phyloP scores from a whole-genome alignment of 1,140 invertebrate genomes.

The Drosophila teissieri region DNA sequence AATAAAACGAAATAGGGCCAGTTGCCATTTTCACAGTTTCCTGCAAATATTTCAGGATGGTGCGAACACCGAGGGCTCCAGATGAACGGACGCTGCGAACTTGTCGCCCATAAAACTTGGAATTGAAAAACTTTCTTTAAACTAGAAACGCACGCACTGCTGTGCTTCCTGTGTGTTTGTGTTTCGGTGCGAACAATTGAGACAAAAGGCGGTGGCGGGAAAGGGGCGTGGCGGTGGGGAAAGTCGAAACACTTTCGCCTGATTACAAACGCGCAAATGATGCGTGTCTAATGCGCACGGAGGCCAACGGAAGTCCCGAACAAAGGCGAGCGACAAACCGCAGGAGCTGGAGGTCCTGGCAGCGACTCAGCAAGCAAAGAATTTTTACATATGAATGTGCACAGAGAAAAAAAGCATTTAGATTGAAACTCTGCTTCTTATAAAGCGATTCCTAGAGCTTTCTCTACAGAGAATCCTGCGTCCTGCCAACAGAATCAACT shows the following conservation, averaged over 20 bases:
- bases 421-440: too few species aligned
- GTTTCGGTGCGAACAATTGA: slow-evolving; percentile 7
- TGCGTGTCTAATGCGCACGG: slow-evolving; percentile 77
- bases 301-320: slow-evolving; percentile 26
- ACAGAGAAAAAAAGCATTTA: slow-evolving; percentile 5
- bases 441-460: too few species aligned
- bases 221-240: slow-evolving; percentile 18
- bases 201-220: slow-evolving; percentile 44
- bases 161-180: slow-evolving; percentile 15
- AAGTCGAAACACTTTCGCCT: slow-evolving; percentile 79
- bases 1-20: slow-evolving; percentile 75
- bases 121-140: slow-evolving; percentile 81
- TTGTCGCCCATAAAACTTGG: slow-evolving; percentile 80
- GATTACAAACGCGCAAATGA: slow-evolving; percentile 82
- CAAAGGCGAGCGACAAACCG: slow-evolving; percentile 44
- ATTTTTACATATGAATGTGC: slow-evolving; percentile 50
- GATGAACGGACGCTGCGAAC: slow-evolving; percentile 41
- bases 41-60: slow-evolving; percentile 2
- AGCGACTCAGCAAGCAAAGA: slow-evolving; percentile 23
- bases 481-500: not conserved
- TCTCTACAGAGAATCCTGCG: not conserved
- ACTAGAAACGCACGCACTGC: slow-evolving; percentile 58
- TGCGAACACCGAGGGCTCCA: slow-evolving; percentile 25
- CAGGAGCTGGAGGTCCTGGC: slow-evolving; percentile 15
- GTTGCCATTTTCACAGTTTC: slow-evolving; percentile 35